Conservation (phyloP, 1,140 invertebrate species). For the Tyrophagus putrescentiae region DNA sequence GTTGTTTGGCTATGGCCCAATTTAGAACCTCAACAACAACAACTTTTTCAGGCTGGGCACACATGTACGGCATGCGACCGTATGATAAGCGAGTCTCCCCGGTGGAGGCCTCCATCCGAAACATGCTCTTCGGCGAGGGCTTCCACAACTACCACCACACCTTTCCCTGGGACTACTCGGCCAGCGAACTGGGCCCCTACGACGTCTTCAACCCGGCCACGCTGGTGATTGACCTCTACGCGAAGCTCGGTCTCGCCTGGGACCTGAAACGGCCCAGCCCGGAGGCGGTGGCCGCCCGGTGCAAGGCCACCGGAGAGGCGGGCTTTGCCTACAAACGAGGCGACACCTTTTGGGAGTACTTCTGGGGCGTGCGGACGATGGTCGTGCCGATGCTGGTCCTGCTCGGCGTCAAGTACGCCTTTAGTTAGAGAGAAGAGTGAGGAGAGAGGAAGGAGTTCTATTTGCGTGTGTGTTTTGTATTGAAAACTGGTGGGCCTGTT, state of each 20-base stretch:
- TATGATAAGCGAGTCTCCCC: constrained; percentile 38
- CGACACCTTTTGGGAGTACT: too few relatives aligned
- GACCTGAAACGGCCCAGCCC: constrained; percentile 39
- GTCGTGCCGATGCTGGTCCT: too few relatives aligned
- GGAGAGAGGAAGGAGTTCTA: too few relatives aligned
- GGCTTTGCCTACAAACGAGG: too few relatives aligned
- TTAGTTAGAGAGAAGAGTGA: too few relatives aligned
- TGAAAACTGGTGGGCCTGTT: too few relatives aligned
- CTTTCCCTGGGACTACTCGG: constrained; percentile 39
- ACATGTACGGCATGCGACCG: constrained; percentile 36
- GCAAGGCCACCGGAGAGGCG: constrained; percentile 36
- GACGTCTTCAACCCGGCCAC: constrained; percentile 36
- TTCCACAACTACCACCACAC: constrained; percentile 44
- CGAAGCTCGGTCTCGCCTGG: constrained; percentile 44
- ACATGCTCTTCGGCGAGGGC: constrained; percentile 37
- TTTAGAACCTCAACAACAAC: too few relatives aligned
- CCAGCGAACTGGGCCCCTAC: constrained; percentile 36
- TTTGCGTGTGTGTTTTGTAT: too few relatives aligned
- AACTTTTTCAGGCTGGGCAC: too few relatives aligned
- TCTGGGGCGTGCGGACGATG: too few relatives aligned
- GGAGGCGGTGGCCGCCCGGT: constrained; percentile 36
- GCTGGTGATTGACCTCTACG: constrained; percentile 39
- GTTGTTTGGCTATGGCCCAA: too few relatives aligned
- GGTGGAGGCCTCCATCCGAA: constrained; percentile 33
- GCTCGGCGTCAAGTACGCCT: too few relatives aligned